Evolutionary conservation across 1,140 invertebrate species (phyloP), one percentile per base, ranked within the genome.

Genomic region (Chymomyza costata): DNA sequence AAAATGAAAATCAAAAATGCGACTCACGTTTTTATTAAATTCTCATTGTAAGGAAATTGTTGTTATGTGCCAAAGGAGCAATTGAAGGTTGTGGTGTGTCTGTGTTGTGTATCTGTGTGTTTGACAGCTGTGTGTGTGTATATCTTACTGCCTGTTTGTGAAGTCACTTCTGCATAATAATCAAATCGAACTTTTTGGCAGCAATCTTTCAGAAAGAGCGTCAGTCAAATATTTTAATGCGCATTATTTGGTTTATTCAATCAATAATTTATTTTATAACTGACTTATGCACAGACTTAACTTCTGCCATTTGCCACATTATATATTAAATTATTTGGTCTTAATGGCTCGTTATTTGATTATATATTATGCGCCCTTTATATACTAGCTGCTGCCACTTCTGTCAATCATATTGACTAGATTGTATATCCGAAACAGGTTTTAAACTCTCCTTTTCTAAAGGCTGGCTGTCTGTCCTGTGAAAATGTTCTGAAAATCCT

Each of bases 1-100:
- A 43, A 32, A 31, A n/a, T n/a, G n/a, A 46, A 40, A 76, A 76
- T 74, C 48, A 55, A 51, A 57, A 70, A 74, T 76, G 65, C 70
- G 64, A 51, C 52, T 61, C 70, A 74, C 70, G 70, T 74, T 70
- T 65, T 76, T 76, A 74, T 74, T 74, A 76, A 76, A 74, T 74
- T 76, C 61, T 25, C 3, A 25, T 25, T 25, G 21, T 25, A 5
- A 3, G 21, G 21, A n/a, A n/a, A 3, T 25, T 25, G 21, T 5
- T 5, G 21, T 25, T 25, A 3, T 3, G 3, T 25, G 21, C 3
- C 21, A 25, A 25, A 25, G 21, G 3, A 25, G 8, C 3, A 25
- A 8, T 8, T 8, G 8, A 25, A 25, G 21, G n/a, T 49, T 56
- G 55, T 59, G 52, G 51, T 52, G 34, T 37, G 28, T 13, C 6